These are phyloP conservation scores for Ptilonorhynchus violaceus DNA, from an alignment of 2,113 vertebrate genomes.

Conservation along the genomic window DNA sequence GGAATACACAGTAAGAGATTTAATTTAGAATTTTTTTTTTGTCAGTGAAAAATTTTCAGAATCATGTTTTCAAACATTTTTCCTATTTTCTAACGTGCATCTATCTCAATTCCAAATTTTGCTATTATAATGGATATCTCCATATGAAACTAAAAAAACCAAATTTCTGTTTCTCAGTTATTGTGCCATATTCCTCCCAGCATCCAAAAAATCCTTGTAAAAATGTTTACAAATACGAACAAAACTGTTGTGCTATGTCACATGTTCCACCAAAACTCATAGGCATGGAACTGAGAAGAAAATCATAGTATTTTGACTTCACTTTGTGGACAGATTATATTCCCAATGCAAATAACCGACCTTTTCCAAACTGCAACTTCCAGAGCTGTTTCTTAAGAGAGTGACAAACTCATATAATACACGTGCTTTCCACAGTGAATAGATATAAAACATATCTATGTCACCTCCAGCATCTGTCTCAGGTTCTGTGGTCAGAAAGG, in stretches of 20 bases:
- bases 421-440: background rate
- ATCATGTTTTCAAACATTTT: background rate
- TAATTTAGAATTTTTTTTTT: background rate
- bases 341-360: background rate
- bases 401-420: accelerated
- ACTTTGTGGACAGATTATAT: background rate
- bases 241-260: background rate
- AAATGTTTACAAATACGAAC: background rate
- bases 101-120: background rate
- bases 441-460: background rate
- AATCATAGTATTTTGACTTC: background rate
- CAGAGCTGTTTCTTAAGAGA: background rate
- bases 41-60: background rate
- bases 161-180: background rate
- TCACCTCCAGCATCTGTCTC: background rate
- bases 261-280: background rate
- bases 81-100: background rate
- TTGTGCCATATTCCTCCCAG: background rate
- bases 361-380: background rate
- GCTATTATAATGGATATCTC: background rate
- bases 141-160: background rate
- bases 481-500: background rate
- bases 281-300: background rate
- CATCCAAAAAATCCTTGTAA: background rate
- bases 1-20: background rate